These are phyloP conservation scores for Chitala chitala DNA, from an alignment of 2,113 vertebrate species.

Conservation along the genomic window DNA sequence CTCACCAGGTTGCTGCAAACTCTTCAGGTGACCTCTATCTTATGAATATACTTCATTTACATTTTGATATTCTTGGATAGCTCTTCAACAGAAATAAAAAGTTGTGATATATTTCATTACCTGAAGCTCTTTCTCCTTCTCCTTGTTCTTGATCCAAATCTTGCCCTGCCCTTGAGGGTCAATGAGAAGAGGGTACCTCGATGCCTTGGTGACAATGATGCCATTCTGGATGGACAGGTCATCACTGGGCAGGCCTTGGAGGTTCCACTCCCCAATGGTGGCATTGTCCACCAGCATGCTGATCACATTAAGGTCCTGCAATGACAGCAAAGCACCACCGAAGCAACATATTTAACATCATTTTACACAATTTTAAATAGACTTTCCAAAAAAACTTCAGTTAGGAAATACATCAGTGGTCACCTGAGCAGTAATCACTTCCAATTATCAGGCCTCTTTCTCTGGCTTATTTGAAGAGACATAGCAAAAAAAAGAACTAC, in stretches of 20 bases:
- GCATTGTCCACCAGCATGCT: slow-evolving; percentile 70
- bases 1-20: background rate
- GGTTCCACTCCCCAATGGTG: slow-evolving; percentile 73
- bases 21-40: background rate
- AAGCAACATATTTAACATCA: background rate
- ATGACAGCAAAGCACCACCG: background rate
- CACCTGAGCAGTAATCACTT: background rate
- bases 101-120: slow-evolving; percentile 43
- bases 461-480: too few species aligned
- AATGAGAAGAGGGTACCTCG: slow-evolving; percentile 74
- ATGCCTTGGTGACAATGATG: slow-evolving; percentile 75
- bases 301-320: slow-evolving; percentile 68
- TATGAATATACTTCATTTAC: background rate
- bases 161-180: slow-evolving; percentile 82
- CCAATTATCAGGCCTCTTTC: too few species aligned
- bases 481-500: too few species aligned
- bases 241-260: slow-evolving; percentile 74
- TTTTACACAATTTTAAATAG: background rate
- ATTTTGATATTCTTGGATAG: background rate
- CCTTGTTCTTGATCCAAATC: slow-evolving; percentile 76
- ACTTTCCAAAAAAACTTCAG: background rate
- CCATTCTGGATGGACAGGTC: slow-evolving; percentile 80
- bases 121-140: slow-evolving; percentile 69
- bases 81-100: background rate
- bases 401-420: background rate